Conservation (phyloP, 2,797 vertebrate species). For the Gorsachius magnificus region DNA sequence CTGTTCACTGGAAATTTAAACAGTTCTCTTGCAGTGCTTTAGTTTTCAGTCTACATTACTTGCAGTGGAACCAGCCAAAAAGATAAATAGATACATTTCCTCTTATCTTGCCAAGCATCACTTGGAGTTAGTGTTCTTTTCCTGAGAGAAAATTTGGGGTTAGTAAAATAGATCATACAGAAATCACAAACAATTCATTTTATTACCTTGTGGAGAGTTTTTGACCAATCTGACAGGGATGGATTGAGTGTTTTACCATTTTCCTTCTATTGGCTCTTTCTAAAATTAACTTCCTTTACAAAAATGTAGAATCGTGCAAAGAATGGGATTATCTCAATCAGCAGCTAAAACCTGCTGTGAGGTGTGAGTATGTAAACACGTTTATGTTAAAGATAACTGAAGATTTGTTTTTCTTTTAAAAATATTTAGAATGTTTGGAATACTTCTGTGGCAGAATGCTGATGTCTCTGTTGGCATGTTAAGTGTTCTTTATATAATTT, state of each 20-base stretch:
- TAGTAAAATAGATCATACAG: neutral
- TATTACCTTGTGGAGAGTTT: neutral
- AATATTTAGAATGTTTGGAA: constrained; percentile 9
- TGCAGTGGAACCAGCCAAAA: neutral
- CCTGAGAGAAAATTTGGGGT: neutral
- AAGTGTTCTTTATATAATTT: neutral
- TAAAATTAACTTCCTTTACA: neutral
- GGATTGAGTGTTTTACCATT: neutral
- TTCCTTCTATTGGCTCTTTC: neutral
- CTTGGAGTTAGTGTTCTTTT: neutral
- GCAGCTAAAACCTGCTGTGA: neutral
- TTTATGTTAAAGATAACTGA: neutral
- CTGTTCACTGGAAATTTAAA: neutral
- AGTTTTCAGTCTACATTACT: neutral
- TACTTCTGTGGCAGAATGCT: neutral
- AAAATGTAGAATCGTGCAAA: neutral
- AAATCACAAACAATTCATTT: neutral
- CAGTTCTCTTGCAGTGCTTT: neutral
- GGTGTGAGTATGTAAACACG: neutral
- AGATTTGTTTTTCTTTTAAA: neutral
- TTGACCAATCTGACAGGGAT: neutral
- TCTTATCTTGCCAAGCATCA: neutral
- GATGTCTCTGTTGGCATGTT: neutral
- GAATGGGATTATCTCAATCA: neutral
- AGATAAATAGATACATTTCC: neutral